phyloP scores from a whole-genome alignment of 2,888 invertebrate species.

The Crepidodera aurea region DNA sequence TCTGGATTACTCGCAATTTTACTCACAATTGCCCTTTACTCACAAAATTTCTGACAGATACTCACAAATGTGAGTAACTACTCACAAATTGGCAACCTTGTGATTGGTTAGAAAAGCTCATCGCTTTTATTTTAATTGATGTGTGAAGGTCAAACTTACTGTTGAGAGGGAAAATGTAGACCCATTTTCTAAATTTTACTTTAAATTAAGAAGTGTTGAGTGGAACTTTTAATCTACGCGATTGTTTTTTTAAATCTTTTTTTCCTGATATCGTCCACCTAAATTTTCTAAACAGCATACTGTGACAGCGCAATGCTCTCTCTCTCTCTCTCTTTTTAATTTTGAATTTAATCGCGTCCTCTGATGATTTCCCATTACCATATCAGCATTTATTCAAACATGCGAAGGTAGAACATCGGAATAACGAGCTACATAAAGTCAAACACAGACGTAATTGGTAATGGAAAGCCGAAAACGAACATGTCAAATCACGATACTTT shows the following conservation, averaged over 20 bases:
- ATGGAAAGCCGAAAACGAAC: slow-evolving; percentile 43
- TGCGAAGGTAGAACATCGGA: slow-evolving; percentile 48
- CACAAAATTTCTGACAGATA: no score
- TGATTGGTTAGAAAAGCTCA: no score
- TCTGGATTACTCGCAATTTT: no score
- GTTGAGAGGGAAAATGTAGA: no score
- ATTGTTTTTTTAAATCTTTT: neutral
- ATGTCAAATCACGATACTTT: slow-evolving; percentile 31
- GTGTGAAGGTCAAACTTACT: no score
- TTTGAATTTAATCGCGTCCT: slow-evolving; percentile 50
- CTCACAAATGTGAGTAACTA: no score
- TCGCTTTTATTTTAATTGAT: no score
- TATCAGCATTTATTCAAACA: slow-evolving; percentile 50
- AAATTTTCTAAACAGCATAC: neutral
- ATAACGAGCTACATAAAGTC: slow-evolving; percentile 51
- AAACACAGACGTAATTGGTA: slow-evolving; percentile 50
- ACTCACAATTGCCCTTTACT: no score
- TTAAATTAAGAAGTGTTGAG: no score
- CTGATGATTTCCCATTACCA: slow-evolving; percentile 48
- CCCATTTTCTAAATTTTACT: no score
- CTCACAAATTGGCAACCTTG: no score
- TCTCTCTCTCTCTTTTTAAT: slow-evolving; percentile 46
- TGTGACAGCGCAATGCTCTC: neutral
- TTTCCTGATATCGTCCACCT: neutral
- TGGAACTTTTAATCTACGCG: no score